These are phyloP conservation scores for Pseudomugil gertrudae DNA, from an alignment of 2,797 vertebrate species.

Conservation along the genomic window DNA sequence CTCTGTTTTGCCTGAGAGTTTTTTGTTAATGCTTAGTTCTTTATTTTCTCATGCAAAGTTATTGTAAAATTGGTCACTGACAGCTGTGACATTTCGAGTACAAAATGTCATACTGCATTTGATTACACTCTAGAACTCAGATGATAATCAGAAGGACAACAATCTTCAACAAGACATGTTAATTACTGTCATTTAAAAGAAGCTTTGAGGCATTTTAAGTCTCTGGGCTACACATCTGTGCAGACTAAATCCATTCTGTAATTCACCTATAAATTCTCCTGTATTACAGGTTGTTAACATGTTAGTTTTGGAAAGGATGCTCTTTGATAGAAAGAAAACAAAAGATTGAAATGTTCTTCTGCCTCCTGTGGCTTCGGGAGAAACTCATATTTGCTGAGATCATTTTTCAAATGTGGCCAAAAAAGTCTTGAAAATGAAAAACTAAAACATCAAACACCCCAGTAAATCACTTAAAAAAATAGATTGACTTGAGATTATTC, in stretches of 20 bases:
- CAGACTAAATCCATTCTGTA: not conserved
- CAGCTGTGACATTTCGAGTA: not conserved
- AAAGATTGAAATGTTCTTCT: not conserved
- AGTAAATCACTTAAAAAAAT: not conserved
- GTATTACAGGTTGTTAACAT: conserved; percentile 9
- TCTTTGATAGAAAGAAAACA: not conserved
- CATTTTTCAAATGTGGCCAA: conserved; percentile 1
- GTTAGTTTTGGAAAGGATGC: not conserved
- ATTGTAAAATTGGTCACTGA: conserved; percentile 8
- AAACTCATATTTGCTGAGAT: not conserved
- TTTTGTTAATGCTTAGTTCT: conserved; percentile 12
- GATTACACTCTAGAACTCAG: not conserved
- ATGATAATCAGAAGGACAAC: not conserved
- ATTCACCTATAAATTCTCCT: conserved; percentile 20
- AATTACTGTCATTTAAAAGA: conserved; percentile 38
- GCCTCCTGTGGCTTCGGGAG: not conserved
- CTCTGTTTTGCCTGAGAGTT: conserved; percentile 6
- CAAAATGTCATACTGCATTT: not conserved
- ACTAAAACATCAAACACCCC: not conserved
- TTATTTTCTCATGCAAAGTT: conserved; percentile 25
- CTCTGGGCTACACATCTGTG: conserved; percentile 10
- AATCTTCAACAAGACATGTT: conserved; percentile 20
- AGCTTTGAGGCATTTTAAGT: conserved; percentile 1
- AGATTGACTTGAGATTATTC: conserved; percentile 19
- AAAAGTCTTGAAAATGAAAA: conserved; percentile 11